A percentile compares a stretch with the other conserved stretches of the same genome.
Evolutionary conservation across 92 coral and sea anemone species (phyloP).

Genomic region (Virgularia gustaviana): DNA sequence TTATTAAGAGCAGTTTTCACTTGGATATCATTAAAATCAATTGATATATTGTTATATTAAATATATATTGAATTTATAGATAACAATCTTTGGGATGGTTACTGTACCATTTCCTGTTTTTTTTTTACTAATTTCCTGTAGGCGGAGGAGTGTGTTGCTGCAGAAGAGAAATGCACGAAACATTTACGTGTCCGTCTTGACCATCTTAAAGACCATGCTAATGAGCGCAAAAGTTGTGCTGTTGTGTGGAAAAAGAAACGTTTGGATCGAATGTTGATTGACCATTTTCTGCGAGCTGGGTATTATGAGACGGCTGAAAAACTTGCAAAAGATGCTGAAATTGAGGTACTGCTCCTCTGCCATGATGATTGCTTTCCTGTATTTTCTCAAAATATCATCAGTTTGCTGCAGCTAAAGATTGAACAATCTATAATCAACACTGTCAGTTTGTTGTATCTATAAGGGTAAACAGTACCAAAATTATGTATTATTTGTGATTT

Average conservation of each 20-base stretch:
- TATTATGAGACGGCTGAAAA: slow-evolving; percentile 85
- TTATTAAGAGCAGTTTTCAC: no score
- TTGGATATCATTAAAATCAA: no score
- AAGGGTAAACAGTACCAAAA: not conserved
- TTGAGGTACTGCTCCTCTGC: slow-evolving; percentile 73
- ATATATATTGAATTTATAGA: no score
- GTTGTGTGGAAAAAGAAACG: slow-evolving; percentile 95
- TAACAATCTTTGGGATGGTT: not conserved
- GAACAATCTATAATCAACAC: not conserved
- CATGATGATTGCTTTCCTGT: not conserved
- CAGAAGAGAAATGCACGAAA: slow-evolving; percentile 82
- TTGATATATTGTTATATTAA: no score
- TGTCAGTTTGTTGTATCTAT: not conserved
- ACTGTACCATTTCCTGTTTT: not conserved
- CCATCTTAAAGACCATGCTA: slow-evolving; percentile 91
- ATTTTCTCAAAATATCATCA: no score
- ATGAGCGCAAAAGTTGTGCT: slow-evolving; percentile 74
- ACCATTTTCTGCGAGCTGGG: slow-evolving; percentile 87
- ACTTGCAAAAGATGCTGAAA: slow-evolving; percentile 81
- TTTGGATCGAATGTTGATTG: slow-evolving; percentile 89
- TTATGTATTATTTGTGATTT: not conserved
- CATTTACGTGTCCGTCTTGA: slow-evolving; percentile 86
- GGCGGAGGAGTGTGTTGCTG: slow-evolving; percentile 91
- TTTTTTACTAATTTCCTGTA: slow-evolving; percentile 19
- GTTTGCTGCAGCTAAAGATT: not conserved